Evolutionary conservation across 2,113 vertebrate species (phyloP).

Genomic region (Dipodomys ordii): DNA sequence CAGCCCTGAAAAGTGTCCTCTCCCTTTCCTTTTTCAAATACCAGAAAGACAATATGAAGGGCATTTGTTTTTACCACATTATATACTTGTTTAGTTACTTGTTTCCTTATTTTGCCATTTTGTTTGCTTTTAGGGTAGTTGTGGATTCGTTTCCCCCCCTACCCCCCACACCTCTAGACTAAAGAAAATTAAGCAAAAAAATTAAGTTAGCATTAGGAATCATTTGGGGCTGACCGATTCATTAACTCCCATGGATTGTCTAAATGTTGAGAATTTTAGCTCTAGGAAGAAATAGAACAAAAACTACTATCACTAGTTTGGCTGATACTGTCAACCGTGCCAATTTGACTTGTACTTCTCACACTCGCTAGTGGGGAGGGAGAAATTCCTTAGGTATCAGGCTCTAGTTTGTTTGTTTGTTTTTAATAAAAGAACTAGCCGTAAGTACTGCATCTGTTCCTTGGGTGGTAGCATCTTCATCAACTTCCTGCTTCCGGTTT

Average conservation of each 20-base stretch:
- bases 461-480: no score
- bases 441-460: neutral
- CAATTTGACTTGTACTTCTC: neutral
- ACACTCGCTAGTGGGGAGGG: neutral
- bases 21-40: neutral
- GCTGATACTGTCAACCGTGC: rapidly evolving
- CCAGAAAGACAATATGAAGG: neutral
- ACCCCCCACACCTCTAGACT: no score
- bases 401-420: no score
- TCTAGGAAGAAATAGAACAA: neutral
- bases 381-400: no score
- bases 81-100: neutral
- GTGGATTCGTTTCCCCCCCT: no score
- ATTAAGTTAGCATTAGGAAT: neutral
- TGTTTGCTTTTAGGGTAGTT: neutral
- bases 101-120: neutral
- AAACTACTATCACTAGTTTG: neutral
- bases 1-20: neutral
- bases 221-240: neutral
- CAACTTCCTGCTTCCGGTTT: no score
- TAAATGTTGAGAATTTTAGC: neutral
- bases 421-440: no score
- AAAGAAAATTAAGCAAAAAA: conserved; percentile 30
- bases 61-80: neutral
- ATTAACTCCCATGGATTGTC: neutral